Percentiles rank a stretch among this genome's conserved stretches.
Evolutionary conservation across 2,797 vertebrate species (phyloP).

Genomic region (Hephaestus fuliginosus): DNA sequence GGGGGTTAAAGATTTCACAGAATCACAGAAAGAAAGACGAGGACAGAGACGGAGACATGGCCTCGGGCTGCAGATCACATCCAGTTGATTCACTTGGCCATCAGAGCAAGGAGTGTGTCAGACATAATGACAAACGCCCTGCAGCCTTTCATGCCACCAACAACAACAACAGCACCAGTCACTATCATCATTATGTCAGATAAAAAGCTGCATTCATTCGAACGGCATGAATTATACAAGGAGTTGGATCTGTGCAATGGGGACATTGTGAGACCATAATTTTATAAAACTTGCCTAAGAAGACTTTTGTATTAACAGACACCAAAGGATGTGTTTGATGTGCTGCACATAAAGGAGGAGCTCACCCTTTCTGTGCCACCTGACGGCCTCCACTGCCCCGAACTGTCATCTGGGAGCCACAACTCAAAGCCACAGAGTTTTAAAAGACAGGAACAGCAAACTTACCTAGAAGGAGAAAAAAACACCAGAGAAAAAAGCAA

Average conservation of each 20-base stretch:
- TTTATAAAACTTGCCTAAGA: neutral
- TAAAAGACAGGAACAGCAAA: conserved; percentile 27
- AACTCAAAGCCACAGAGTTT: conserved; percentile 21
- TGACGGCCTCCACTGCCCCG: neutral
- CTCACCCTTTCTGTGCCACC: conserved; percentile 34
- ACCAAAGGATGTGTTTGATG: neutral
- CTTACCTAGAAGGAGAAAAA: conserved; percentile 64
- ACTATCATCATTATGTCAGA: neutral
- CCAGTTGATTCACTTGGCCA: conserved; percentile 11
- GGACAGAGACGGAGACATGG: neutral
- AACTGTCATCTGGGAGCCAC: neutral
- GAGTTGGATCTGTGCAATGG: neutral
- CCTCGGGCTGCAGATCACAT: conserved; percentile 46
- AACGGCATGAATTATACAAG: neutral
- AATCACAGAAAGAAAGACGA: neutral
- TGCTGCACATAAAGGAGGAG: neutral
- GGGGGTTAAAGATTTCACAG: neutral
- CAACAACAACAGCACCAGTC: conserved; percentile 4
- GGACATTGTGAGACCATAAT: neutral
- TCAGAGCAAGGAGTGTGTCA: conserved; percentile 17
- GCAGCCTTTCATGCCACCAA: conserved; percentile 18
- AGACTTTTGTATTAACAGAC: neutral
- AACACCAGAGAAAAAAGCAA: conserved; percentile 10
- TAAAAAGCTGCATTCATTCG: conserved; percentile 22
- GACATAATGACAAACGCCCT: conserved; percentile 37